Conservation (phyloP, 2,113 vertebrate genomes). For the Clupea harengus region DNA sequence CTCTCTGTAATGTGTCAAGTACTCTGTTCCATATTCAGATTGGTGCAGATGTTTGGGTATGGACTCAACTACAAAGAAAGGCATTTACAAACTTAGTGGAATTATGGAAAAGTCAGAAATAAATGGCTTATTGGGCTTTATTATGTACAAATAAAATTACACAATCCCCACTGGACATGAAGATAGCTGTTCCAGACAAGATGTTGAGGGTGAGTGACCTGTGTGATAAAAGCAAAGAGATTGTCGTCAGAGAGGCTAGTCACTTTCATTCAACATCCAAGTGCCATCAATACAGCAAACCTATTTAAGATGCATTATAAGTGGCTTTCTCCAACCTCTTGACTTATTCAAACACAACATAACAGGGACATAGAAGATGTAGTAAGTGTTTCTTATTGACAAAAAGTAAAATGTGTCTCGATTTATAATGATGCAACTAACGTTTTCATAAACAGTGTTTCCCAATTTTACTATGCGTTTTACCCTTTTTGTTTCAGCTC, state of each 20-base stretch:
- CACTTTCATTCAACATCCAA: background rate
- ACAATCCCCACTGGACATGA: constrained; percentile 55
- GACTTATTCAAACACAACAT: no score
- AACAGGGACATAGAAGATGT: no score
- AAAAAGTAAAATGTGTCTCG: no score
- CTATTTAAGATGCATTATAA: background rate
- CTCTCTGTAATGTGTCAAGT: no score
- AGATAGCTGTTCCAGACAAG: constrained; percentile 57
- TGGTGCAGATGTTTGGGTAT: background rate
- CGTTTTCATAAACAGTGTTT: no score
- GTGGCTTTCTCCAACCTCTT: background rate
- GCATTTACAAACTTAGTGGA: background rate
- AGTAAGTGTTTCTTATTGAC: no score
- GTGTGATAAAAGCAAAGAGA: constrained; percentile 39
- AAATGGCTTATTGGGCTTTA: constrained; percentile 46
- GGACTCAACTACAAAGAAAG: constrained; percentile 7
- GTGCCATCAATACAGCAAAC: background rate
- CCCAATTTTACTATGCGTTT: no score
- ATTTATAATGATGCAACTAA: no score
- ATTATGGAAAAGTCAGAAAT: background rate
- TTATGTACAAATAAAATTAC: constrained; percentile 77
- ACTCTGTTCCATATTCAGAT: background rate
- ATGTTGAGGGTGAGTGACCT: constrained; percentile 62
- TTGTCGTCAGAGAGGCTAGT: background rate
- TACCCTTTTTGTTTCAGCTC: no score